Evolutionary conservation across 2,797 vertebrate species (phyloP).

Genomic region (Mormyrus hasselquistii): DNA sequence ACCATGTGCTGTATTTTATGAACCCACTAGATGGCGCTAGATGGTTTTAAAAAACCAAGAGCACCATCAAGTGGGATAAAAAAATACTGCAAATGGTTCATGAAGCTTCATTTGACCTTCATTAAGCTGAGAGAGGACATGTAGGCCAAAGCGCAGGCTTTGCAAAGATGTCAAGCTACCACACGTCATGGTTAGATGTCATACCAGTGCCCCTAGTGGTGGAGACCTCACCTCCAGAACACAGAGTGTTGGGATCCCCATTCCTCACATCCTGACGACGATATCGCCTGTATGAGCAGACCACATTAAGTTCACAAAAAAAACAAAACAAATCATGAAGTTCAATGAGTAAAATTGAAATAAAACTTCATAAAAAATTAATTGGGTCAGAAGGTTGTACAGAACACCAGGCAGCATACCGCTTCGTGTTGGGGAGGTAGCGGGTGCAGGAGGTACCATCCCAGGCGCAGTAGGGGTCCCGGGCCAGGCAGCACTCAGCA

Average conservation of each 20-base stretch:
- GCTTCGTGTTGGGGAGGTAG: slow-evolving; percentile 83
- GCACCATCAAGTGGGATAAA: not conserved
- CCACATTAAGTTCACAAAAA: not conserved
- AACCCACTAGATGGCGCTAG: not conserved
- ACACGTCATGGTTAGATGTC: not conserved
- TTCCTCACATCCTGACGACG: slow-evolving; percentile 90
- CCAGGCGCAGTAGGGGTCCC: slow-evolving; percentile 92
- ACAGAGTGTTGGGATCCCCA: slow-evolving; percentile 83
- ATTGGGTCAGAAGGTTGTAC: not conserved
- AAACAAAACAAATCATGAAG: not conserved
- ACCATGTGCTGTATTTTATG: not conserved
- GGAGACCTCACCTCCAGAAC: slow-evolving; percentile 77
- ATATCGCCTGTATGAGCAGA: slow-evolving; percentile 68
- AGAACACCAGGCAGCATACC: slow-evolving; percentile 50
- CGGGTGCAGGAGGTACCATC: slow-evolving; percentile 81
- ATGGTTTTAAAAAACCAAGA: not conserved
- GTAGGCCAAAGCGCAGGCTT: slow-evolving; percentile 23
- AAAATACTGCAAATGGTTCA: not conserved
- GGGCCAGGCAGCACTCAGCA: slow-evolving; percentile 85
- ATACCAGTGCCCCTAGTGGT: not conserved
- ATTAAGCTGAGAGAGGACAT: slow-evolving; percentile 23
- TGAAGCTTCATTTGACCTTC: not conserved
- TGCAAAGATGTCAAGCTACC: slow-evolving; percentile 18
- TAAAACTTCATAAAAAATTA: not conserved
- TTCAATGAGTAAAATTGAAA: not conserved